phyloP scores from a whole-genome alignment of 2,888 invertebrate genomes.

The Boloria euphrosyne region DNA sequence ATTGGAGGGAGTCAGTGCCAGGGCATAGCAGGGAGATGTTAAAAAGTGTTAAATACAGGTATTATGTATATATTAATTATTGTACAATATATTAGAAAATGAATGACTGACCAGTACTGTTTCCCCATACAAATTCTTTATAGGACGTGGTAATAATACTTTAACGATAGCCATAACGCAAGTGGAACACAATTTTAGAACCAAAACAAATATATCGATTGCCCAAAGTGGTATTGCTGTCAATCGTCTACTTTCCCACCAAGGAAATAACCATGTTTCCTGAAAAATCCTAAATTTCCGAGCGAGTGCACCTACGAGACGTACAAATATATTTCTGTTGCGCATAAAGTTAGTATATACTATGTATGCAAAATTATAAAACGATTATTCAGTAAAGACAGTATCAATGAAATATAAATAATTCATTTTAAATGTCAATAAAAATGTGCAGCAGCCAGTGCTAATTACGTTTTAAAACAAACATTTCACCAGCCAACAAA shows the following conservation, averaged over 20 bases:
- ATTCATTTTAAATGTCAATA: not conserved
- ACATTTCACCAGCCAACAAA: too few species aligned
- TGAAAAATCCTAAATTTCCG: constrained; percentile 68
- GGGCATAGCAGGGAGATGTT: too few species aligned
- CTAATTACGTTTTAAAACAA: too few species aligned
- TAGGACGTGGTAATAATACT: constrained; percentile 62
- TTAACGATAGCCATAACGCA: constrained; percentile 59
- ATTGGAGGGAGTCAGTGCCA: too few species aligned
- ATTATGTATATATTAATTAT: too few species aligned
- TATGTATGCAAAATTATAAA: constrained; percentile 40
- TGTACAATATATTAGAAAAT: not conserved
- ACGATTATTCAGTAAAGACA: constrained; percentile 15
- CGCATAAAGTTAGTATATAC: constrained; percentile 59
- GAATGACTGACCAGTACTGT: constrained; percentile 60
- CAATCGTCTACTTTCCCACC: constrained; percentile 70
- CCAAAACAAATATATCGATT: constrained; percentile 64
- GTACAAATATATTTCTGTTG: constrained; percentile 65
- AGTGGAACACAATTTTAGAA: constrained; percentile 66
- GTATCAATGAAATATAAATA: constrained; percentile 4
- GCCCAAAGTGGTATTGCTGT: constrained; percentile 66
- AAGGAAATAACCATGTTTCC: constrained; percentile 72
- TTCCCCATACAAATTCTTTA: constrained; percentile 73
- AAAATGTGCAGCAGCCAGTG: too few species aligned
- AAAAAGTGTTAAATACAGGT: too few species aligned
- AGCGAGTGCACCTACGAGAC: constrained; percentile 60